Percentiles rank a stretch among this genome's conserved stretches.
phyloP scores from a whole-genome alignment of 2,888 invertebrate species.

The Neocrepidodera transversa region DNA sequence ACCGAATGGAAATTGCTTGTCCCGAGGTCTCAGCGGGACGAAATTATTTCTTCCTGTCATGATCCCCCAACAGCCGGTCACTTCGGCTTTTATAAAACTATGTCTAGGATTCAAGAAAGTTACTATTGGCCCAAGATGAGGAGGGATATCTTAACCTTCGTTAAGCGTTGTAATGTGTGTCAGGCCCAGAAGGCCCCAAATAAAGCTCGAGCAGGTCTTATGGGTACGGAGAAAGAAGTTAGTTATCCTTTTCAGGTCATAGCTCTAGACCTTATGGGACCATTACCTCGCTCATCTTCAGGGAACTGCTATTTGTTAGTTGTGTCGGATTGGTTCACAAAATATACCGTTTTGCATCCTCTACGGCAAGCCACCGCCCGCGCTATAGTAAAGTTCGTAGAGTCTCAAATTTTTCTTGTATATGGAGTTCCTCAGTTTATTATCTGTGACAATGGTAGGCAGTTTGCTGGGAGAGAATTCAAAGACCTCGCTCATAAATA shows the following conservation, averaged over 20 bases:
- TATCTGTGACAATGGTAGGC: conserved; percentile 38
- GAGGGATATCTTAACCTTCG: conserved; percentile 31
- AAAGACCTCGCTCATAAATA: neutral
- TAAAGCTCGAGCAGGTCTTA: conserved; percentile 31
- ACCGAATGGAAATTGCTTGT: conserved; percentile 40
- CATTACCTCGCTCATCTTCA: neutral
- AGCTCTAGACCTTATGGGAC: no score
- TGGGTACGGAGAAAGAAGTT: conserved; percentile 28
- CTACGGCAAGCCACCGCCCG: conserved; percentile 29
- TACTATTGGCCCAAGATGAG: conserved; percentile 32
- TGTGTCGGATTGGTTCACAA: conserved; percentile 36
- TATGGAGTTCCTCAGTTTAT: conserved; percentile 30
- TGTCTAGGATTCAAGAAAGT: neutral
- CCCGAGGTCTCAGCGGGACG: conserved; percentile 33
- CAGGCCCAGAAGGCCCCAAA: conserved; percentile 36
- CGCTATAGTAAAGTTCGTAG: conserved; percentile 22
- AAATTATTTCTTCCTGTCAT: conserved; percentile 4
- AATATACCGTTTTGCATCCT: conserved; percentile 35
- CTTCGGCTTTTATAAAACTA: no score
- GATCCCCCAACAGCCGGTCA: no score
- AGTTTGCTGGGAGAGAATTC: conserved; percentile 16
- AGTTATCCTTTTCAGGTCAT: no score
- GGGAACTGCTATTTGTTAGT: conserved; percentile 29
- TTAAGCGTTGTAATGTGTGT: conserved; percentile 36
- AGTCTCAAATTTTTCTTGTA: conserved; percentile 11